Evolutionary conservation across 1,140 invertebrate genomes (phyloP).

Genomic region (Elymnias hypermnestra): DNA sequence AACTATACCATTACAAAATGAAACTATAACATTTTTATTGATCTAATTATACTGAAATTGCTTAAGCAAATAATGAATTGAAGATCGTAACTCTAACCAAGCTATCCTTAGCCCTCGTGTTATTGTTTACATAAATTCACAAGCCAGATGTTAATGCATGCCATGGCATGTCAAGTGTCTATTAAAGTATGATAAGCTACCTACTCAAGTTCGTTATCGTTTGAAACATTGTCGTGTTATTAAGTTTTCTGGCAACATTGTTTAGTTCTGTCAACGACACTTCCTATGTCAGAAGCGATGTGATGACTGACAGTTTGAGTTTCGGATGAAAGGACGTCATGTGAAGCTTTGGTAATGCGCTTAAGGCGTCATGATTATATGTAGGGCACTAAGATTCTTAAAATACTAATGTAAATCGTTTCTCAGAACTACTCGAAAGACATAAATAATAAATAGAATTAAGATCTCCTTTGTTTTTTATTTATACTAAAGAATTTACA

Average conservation of each 20-base stretch:
- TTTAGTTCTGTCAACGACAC: slow-evolving; percentile 11
- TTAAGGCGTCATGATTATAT: neutral
- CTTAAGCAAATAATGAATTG: no score
- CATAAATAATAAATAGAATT: no score
- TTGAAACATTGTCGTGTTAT: slow-evolving; percentile 1
- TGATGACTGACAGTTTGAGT: slow-evolving; percentile 4
- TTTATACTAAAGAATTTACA: no score
- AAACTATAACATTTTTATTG: no score
- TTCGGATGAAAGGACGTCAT: neutral
- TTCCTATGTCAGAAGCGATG: slow-evolving; percentile 5
- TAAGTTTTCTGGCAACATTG: slow-evolving; percentile 11
- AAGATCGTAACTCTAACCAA: no score
- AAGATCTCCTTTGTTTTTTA: no score
- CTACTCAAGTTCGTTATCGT: slow-evolving; percentile 1
- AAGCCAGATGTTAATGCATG: neutral
- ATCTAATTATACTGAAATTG: no score
- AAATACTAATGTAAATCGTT: neutral
- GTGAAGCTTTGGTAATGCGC: neutral
- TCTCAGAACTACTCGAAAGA: no score
- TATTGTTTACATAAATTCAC: no score
- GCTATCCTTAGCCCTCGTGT: no score
- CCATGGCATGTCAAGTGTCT: slow-evolving; percentile 1
- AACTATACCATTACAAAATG: no score
- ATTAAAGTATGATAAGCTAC: slow-evolving; percentile 8
- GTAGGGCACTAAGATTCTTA: neutral